Percentiles rank a stretch among this genome's conserved stretches.
Evolutionary conservation across 2,888 invertebrate species (phyloP).

Genomic region (Mesorhabditis spiculigera): DNA sequence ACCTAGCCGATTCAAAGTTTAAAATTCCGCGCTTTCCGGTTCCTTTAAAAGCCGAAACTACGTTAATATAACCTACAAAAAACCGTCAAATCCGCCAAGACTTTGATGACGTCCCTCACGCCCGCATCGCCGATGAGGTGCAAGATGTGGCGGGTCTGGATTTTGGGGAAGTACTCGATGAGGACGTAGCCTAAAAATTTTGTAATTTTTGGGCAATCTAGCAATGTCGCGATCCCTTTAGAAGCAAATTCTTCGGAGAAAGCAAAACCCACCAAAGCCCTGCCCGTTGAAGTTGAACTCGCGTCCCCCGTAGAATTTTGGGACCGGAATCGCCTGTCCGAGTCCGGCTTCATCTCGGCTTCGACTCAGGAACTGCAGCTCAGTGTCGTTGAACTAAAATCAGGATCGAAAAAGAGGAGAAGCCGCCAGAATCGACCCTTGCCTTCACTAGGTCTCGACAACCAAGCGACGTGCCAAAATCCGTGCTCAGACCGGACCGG

Average conservation of each 20-base stretch:
- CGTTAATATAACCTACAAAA: neutral
- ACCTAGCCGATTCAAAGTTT: neutral
- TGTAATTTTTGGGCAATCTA: neutral
- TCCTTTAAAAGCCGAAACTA: neutral
- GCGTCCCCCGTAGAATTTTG: neutral
- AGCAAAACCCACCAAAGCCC: neutral
- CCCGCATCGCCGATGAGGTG: neutral
- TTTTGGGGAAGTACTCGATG: neutral
- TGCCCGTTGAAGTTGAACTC: neutral
- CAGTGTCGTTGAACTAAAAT: slow-evolving; percentile 1
- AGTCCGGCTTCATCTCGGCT: neutral
- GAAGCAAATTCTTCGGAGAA: too few species aligned
- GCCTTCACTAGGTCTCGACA: too few species aligned
- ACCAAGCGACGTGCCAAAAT: too few species aligned
- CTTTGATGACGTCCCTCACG: neutral
- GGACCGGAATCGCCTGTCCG: neutral
- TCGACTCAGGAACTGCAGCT: neutral
- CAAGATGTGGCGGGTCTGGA: neutral
- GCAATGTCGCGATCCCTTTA: too few species aligned
- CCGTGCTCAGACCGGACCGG: too few species aligned
- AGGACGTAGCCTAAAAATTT: neutral
- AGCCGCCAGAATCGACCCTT: too few species aligned
- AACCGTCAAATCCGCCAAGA: neutral
- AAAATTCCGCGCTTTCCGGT: neutral
- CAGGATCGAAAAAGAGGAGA: too few species aligned